Evolutionary conservation across 64 coral and sea anemone species (phyloP).

Genomic region (Catalaphyllia jardinei): DNA sequence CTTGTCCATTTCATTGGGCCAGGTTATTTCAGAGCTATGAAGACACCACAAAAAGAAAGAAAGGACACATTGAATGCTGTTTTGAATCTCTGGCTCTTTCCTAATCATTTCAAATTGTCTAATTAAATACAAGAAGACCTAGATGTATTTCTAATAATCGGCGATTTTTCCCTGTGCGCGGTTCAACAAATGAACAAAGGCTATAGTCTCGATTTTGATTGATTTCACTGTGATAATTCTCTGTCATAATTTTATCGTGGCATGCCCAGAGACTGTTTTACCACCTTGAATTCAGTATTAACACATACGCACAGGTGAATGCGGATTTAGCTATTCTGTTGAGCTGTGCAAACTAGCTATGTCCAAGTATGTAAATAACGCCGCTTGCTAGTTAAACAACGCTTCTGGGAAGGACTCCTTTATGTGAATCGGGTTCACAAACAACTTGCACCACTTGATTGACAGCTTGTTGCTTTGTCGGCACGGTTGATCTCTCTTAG

Average conservation of each 20-base stretch:
- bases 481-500: no score
- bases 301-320: constrained; percentile 16
- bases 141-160: constrained; percentile 32
- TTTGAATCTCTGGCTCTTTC: neutral
- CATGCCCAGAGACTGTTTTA: constrained; percentile 9
- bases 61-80: neutral
- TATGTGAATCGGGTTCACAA: no score
- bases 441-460: no score
- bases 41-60: neutral
- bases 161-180: constrained; percentile 15
- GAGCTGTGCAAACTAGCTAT: neutral
- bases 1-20: neutral
- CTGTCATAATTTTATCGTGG: constrained; percentile 10
- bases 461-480: no score
- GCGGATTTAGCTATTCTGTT: constrained; percentile 10
- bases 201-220: neutral
- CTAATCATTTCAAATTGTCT: constrained; percentile 28
- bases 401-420: neutral
- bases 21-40: neutral
- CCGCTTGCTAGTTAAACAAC: neutral
- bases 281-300: constrained; percentile 23
- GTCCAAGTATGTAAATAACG: constrained; percentile 25
- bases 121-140: constrained; percentile 38
- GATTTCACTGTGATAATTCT: constrained; percentile 8
- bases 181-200: constrained; percentile 75